Conservation (phyloP, 2,888 invertebrate genomes). For the Drosophila tripunctata region DNA sequence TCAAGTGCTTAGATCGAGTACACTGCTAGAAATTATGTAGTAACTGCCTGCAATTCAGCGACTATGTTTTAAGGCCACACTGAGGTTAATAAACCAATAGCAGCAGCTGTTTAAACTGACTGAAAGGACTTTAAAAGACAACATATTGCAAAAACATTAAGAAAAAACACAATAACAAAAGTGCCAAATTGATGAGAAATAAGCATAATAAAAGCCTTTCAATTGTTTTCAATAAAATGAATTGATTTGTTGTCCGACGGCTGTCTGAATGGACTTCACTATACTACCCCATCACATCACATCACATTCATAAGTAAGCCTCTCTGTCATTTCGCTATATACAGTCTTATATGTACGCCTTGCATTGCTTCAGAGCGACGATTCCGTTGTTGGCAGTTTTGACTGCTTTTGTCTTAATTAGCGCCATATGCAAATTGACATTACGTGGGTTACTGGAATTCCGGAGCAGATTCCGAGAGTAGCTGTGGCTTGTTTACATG, state of each 20-base stretch:
- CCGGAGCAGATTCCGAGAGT: conserved; percentile 31
- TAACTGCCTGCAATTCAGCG: too few species aligned
- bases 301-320: conserved; percentile 7
- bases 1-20: conserved; percentile 34
- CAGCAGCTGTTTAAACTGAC: conserved; percentile 21
- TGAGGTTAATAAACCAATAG: conserved; percentile 21
- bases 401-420: conserved; percentile 59
- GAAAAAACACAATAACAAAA: conserved; percentile 19
- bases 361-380: conserved; percentile 15
- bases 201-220: conserved; percentile 51
- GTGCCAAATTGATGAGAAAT: conserved; percentile 20
- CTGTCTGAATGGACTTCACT: conserved; percentile 19
- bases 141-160: conserved; percentile 8
- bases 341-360: not conserved
- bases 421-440: conserved; percentile 68
- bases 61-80: conserved; percentile 13
- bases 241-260: conserved; percentile 67
- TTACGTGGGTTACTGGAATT: conserved; percentile 71
- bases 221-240: conserved; percentile 75
- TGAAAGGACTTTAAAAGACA: conserved; percentile 29
- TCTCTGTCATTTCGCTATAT: not conserved
- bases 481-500: conserved; percentile 22
- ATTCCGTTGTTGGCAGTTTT: conserved; percentile 21
- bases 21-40: conserved; percentile 32
- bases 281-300: too few species aligned